These are phyloP conservation scores for Tipula helvola DNA, from an alignment of 2,888 invertebrate genomes.

Conservation along the genomic window DNA sequence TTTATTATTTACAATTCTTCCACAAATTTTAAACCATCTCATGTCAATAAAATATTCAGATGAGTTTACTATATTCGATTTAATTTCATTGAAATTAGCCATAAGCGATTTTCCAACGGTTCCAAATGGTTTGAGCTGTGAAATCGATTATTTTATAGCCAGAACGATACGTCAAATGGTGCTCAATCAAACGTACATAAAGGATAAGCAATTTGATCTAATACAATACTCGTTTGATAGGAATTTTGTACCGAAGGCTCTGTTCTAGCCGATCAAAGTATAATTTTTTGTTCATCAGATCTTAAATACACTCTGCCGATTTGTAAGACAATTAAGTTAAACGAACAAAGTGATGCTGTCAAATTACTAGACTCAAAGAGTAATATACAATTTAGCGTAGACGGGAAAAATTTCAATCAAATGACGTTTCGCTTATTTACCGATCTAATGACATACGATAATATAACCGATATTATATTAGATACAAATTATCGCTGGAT, in stretches of 20 bases:
- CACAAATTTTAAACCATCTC: background rate
- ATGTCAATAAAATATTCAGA: background rate
- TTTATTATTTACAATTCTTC: background rate
- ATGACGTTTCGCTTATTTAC: background rate
- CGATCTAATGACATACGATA: background rate
- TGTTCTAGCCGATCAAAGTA: background rate
- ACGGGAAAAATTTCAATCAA: background rate
- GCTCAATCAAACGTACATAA: background rate
- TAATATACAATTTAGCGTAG: background rate
- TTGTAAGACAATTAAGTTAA: background rate
- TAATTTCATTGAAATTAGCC: background rate
- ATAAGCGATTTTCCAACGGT: background rate
- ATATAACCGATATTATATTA: background rate
- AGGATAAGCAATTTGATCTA: background rate
- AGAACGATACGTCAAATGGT: background rate
- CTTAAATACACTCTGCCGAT: too few relatives aligned
- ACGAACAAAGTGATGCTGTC: background rate
- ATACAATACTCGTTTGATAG: background rate
- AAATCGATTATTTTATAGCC: background rate
- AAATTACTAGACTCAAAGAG: background rate
- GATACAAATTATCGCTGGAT: background rate
- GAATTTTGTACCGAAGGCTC: background rate
- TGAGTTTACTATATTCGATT: background rate
- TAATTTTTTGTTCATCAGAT: too few relatives aligned
- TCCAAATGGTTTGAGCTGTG: background rate